A percentile compares a stretch with the other conserved stretches of the same genome.
Evolutionary conservation across 2,113 vertebrate genomes (phyloP).

Genomic region (Trichechus manatus): DNA sequence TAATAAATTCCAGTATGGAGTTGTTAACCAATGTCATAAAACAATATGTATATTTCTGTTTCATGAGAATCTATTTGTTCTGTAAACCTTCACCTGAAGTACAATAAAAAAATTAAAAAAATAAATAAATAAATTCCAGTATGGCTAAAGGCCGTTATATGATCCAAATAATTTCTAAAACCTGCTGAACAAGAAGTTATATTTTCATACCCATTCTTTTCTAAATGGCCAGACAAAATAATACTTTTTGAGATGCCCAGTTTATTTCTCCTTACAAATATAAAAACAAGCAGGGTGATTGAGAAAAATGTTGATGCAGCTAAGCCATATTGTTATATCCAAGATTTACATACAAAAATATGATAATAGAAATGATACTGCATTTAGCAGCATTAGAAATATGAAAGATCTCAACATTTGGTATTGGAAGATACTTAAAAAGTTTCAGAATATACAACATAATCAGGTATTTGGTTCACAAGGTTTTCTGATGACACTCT

Average conservation of each 20-base stretch:
- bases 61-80: no score
- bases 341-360: not conserved
- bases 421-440: not conserved
- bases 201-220: not conserved
- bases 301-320: not conserved
- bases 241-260: not conserved
- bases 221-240: not conserved
- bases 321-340: not conserved
- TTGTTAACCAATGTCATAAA: no score
- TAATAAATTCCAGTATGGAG: not conserved
- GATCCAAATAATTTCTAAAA: conserved; percentile 32
- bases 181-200: not conserved
- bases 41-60: no score
- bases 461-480: not conserved
- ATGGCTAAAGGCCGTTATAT: not conserved
- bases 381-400: not conserved
- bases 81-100: no score
- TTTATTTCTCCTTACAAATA: conserved; percentile 26
- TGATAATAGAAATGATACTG: not conserved
- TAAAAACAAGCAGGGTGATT: not conserved
- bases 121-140: not conserved
- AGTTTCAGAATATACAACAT: not conserved
- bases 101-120: no score
- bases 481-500: not conserved
- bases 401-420: not conserved